Base-by-base conservation (phyloP, 2,888 invertebrate genomes). In the Dicyrtomina minuta region DNA sequence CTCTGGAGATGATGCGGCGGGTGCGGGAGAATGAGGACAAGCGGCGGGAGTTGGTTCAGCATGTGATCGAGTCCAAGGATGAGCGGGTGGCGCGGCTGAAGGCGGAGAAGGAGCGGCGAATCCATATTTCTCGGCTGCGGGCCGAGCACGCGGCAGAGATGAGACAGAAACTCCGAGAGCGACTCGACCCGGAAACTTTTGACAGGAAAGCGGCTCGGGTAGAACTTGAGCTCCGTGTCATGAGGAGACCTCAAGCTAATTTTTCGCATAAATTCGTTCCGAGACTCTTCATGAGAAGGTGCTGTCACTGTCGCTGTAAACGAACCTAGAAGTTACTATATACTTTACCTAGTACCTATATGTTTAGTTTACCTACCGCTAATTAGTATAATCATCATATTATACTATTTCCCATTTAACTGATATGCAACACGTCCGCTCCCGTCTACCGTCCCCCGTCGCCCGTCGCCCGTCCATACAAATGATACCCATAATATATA, bases 121-220 rank as follows among this genome's bases (percentile, higher is more conserved):
- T 76, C 22, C 70, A 74, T 56, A 61, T 75, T 67, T 73, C 74
- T 2, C 66, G 78, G 46, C 55, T 75, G 3, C 56, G 77, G 56
- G 76, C 78, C 0, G 75, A 76, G 20, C 74, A 77, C 22, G 78
- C 73, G 2, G 76, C 78, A 15, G 78, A 78, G 46, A 51, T 78
- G 41, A 66, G 78, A 44, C 72, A 74, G 12, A 27, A 75, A 26
- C 66, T 78, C 10, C 73, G 70, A 33, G 74, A 76, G 27, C 68
- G 73, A 65, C 49, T 78, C 3, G 76, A 75, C 70, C 77, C 77
- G 26, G 75, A 78, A 15, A 78, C 77, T 22, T 78, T 78, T 72
- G 77, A 75, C 39, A 75, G 72, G 66, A 78, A 77, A 64, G 77
- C 74, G 33, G 75, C 76, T 2, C 53, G 78, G 24, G 78, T 72